A percentile compares a stretch with the other conserved stretches of the same genome.
Evolutionary conservation across 2,113 vertebrate species (phyloP).

Genomic region (Myotis yumanensis): DNA sequence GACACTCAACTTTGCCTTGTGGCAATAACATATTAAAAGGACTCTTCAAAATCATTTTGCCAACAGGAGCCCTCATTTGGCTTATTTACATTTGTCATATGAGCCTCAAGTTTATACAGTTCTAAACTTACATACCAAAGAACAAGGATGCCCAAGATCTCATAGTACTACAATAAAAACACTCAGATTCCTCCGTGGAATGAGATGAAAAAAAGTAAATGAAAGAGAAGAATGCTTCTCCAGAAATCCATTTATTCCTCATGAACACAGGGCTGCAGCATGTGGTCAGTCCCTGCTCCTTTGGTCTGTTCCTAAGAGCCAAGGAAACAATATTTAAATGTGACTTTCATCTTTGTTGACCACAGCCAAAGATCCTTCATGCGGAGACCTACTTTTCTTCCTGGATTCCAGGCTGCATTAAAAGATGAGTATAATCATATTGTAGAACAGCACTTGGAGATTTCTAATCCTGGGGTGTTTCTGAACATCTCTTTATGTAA

Average conservation of each 20-base stretch:
- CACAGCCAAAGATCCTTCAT: constrained; percentile 53
- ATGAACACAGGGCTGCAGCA: neutral
- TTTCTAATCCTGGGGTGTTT: constrained; percentile 80
- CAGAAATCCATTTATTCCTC: neutral
- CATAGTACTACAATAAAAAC: neutral
- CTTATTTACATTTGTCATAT: constrained; percentile 11
- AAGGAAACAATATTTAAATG: constrained; percentile 56
- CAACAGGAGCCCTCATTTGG: neutral
- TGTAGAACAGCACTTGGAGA: constrained; percentile 78
- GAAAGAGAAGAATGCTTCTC: neutral
- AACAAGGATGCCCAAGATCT: neutral
- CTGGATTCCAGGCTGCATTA: constrained; percentile 74
- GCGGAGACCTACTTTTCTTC: constrained; percentile 65
- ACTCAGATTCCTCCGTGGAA: neutral
- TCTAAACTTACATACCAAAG: constrained; percentile 22
- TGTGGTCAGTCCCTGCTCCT: neutral
- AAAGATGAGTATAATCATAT: constrained; percentile 78
- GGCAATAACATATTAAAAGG: constrained; percentile 11
- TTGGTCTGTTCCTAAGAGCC: neutral
- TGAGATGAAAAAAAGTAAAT: constrained; percentile 19
- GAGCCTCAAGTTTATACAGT: neutral
- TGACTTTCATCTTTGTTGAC: constrained; percentile 60
- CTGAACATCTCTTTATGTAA: constrained; percentile 82
- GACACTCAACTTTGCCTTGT: neutral
- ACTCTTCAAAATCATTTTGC: constrained; percentile 32